These are phyloP conservation scores for Junonia oenone DNA, from an alignment of 2,888 invertebrate genomes.

Conservation along the genomic window DNA sequence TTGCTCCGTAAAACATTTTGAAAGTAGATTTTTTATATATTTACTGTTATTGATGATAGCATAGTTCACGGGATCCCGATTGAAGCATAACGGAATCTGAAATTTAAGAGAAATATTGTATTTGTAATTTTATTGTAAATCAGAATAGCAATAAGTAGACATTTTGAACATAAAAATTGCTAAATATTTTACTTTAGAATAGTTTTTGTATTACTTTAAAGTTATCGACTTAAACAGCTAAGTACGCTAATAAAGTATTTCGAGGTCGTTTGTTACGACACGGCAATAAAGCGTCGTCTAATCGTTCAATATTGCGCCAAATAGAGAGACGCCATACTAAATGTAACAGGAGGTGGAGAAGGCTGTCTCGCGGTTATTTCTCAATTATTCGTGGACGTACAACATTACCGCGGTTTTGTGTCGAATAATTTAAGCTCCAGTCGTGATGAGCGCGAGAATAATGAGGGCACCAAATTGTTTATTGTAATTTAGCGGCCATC, in stretches of 20 bases:
- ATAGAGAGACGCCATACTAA: constrained; percentile 67
- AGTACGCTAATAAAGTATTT: constrained; percentile 3
- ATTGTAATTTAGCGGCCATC: constrained; percentile 69
- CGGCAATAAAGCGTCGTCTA: constrained; percentile 38
- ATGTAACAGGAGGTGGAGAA: constrained; percentile 57
- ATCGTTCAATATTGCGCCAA: constrained; percentile 48
- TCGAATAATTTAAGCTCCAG: constrained; percentile 66
- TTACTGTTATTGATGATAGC: neutral
- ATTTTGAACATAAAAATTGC: neutral
- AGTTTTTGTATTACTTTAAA: neutral
- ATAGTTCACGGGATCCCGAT: constrained; percentile 34
- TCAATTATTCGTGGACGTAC: constrained; percentile 72
- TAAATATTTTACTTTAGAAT: neutral
- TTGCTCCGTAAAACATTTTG: constrained; percentile 62
- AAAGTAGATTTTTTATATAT: constrained; percentile 30
- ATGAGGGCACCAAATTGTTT: constrained; percentile 72
- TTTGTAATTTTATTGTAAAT: too few species aligned
- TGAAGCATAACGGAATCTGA: constrained; percentile 23
- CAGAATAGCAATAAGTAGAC: too few species aligned
- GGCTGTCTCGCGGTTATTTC: constrained; percentile 66
- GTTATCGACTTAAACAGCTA: neutral
- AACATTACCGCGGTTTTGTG: constrained; percentile 67
- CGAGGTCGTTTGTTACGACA: constrained; percentile 27
- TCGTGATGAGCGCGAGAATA: constrained; percentile 67
- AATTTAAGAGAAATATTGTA: constrained; percentile 10